These are phyloP conservation scores for Drosophila takahashii DNA, from an alignment of 1,140 invertebrate genomes.

Conservation along the genomic window DNA sequence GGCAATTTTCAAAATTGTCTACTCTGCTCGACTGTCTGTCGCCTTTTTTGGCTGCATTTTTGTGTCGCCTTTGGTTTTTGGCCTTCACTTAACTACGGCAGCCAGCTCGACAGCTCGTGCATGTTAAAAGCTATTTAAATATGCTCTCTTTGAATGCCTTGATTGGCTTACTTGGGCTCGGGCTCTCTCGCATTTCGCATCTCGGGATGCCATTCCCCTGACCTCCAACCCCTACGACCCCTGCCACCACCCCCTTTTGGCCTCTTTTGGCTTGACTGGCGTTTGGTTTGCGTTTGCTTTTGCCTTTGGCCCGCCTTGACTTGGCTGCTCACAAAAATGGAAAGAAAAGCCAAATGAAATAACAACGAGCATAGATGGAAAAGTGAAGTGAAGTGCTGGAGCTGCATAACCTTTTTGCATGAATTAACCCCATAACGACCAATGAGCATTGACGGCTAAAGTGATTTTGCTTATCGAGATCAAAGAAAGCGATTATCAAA, in stretches of 20 bases:
- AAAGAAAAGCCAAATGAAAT: slow-evolving; percentile 46
- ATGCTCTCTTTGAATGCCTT: slow-evolving; percentile 82
- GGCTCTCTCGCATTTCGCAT: slow-evolving; percentile 28
- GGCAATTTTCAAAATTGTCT: slow-evolving; percentile 64
- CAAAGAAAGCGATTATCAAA: slow-evolving; percentile 4
- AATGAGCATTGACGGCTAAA: slow-evolving; percentile 22
- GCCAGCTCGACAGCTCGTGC: slow-evolving; percentile 75
- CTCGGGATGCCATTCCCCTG: slow-evolving; percentile 51
- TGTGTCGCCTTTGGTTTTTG: slow-evolving; percentile 76
- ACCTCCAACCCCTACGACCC: slow-evolving; percentile 9
- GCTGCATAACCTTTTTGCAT: slow-evolving; percentile 64
- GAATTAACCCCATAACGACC: slow-evolving; percentile 66
- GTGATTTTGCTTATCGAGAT: slow-evolving; percentile 21
- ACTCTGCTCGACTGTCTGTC: slow-evolving; percentile 7
- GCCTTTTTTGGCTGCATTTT: slow-evolving; percentile 66
- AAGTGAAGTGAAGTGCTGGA: slow-evolving; percentile 26
- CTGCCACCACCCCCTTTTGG: neutral
- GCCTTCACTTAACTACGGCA: slow-evolving; percentile 78
- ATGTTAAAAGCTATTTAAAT: slow-evolving; percentile 83
- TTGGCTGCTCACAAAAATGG: slow-evolving; percentile 48
- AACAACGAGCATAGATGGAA: slow-evolving; percentile 43
- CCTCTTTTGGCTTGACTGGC: slow-evolving; percentile 22
- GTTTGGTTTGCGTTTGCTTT: slow-evolving; percentile 30
- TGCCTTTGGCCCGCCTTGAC: slow-evolving; percentile 43
- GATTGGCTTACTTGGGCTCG: slow-evolving; percentile 71